Percentiles rank a stretch among this genome's conserved stretches.
These are phyloP conservation scores for Plectrocnemia conspersa DNA, from an alignment of 1,140 invertebrate species.

Conservation along the genomic window DNA sequence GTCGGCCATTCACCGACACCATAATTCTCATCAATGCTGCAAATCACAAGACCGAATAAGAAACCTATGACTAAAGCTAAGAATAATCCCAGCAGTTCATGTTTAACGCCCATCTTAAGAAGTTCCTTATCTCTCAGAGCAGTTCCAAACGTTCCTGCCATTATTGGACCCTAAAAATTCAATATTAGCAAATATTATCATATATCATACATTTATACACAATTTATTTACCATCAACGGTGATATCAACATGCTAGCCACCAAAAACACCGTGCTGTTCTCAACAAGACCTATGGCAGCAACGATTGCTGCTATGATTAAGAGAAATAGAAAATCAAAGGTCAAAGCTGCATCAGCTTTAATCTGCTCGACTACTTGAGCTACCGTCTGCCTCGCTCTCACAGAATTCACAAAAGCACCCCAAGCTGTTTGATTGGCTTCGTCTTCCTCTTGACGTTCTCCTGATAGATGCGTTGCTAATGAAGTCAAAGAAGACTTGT, in stretches of 20 bases:
- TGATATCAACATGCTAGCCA: slow-evolving; percentile 75
- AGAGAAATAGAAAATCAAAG: slow-evolving; percentile 68
- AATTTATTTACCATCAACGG: slow-evolving; percentile 63
- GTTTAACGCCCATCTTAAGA: slow-evolving; percentile 55
- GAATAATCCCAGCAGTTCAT: slow-evolving; percentile 62
- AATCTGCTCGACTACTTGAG: slow-evolving; percentile 65
- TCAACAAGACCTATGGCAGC: slow-evolving; percentile 71
- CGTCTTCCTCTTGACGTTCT: slow-evolving; percentile 3
- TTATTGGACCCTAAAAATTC: slow-evolving; percentile 61
- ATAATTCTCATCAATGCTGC: slow-evolving; percentile 55
- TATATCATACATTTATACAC: neutral
- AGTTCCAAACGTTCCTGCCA: slow-evolving; percentile 68
- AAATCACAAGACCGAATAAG: slow-evolving; percentile 61
- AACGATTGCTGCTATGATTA: slow-evolving; percentile 63
- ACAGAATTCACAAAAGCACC: slow-evolving; percentile 56
- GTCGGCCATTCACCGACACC: slow-evolving; percentile 60
- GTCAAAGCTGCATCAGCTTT: slow-evolving; percentile 61
- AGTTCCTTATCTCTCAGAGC: slow-evolving; percentile 62
- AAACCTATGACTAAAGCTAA: slow-evolving; percentile 62
- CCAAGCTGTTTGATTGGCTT: slow-evolving; percentile 47
- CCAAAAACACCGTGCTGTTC: slow-evolving; percentile 67
- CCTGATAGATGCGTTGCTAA: neutral
- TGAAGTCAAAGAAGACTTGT: slow-evolving; percentile 28
- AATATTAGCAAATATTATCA: slow-evolving; percentile 2
- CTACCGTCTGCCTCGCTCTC: slow-evolving; percentile 61